These are phyloP conservation scores for Drosophila mauritiana DNA, from an alignment of 1,140 invertebrate genomes.

Conservation along the genomic window DNA sequence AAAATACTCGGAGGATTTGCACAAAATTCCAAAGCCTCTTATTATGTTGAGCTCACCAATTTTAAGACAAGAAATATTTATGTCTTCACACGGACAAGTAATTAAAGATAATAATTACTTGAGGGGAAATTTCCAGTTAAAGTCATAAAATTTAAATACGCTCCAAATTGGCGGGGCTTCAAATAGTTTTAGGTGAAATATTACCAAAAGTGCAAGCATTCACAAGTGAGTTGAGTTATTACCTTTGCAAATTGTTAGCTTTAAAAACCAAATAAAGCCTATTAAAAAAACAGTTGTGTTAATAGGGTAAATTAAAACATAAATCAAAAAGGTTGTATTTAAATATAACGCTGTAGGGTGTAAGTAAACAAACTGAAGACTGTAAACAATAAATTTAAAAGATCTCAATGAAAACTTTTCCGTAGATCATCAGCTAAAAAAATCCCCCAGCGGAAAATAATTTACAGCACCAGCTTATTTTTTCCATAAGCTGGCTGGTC, in stretches of 20 bases:
- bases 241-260: background rate
- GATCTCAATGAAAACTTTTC: conserved; percentile 4
- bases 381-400: conserved; percentile 6
- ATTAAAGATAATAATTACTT: conserved; percentile 16
- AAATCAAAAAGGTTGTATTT: background rate
- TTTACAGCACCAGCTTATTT: background rate
- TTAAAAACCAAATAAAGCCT: background rate
- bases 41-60: background rate
- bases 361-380: too few species aligned
- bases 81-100: conserved; percentile 4
- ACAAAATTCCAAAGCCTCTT: background rate
- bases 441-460: conserved; percentile 7
- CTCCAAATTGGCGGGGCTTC: background rate
- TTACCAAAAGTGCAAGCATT: background rate
- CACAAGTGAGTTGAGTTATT: background rate
- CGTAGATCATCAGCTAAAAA: conserved; percentile 1
- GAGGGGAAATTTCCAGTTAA: conserved; percentile 9
- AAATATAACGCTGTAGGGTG: background rate
- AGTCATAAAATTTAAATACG: conserved; percentile 4
- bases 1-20: too few species aligned
- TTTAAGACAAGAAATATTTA: background rate
- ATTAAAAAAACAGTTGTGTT: background rate
- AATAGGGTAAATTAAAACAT: background rate
- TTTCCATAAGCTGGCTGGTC: conserved; percentile 2
- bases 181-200: conserved; percentile 2